Percentiles rank a stretch among this genome's conserved stretches.
These are phyloP conservation scores for Caranx ignobilis DNA, from an alignment of 2,113 vertebrate species.

Conservation along the genomic window DNA sequence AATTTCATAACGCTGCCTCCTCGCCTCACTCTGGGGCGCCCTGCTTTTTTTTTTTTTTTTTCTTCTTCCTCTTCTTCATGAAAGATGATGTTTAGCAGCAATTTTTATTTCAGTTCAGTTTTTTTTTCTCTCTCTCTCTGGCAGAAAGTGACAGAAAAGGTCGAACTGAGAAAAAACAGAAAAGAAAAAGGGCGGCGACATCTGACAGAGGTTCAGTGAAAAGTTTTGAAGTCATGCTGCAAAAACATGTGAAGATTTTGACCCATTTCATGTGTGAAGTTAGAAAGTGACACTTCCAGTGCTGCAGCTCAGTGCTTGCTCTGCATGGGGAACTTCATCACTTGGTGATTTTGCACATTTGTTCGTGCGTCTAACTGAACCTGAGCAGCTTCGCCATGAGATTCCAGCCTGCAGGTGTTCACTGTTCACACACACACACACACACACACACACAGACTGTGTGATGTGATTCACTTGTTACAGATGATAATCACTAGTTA, in stretches of 20 bases:
- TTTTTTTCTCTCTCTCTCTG: background rate
- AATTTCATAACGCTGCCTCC: constrained; percentile 62
- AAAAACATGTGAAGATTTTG: constrained; percentile 16
- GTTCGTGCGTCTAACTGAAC: background rate
- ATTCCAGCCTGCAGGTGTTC: background rate
- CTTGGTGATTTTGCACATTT: background rate
- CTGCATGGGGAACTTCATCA: background rate
- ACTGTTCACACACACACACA: background rate
- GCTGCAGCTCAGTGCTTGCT: too few relatives aligned
- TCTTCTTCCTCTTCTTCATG: background rate
- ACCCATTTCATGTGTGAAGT: background rate
- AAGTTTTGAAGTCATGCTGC: constrained; percentile 13
- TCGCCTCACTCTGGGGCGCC: constrained; percentile 29
- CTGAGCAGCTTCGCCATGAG: background rate
- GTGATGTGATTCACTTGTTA: too few relatives aligned
- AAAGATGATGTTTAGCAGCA: constrained; percentile 36
- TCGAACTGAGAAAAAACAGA: constrained; percentile 36
- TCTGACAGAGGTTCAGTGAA: constrained; percentile 33
- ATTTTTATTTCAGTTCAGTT: background rate
- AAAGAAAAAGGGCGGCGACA: constrained; percentile 36
- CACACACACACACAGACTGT: too few relatives aligned
- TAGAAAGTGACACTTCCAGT: too few relatives aligned
- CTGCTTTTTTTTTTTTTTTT: constrained; percentile 40
- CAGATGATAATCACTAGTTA: too few relatives aligned
- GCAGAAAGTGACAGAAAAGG: constrained; percentile 45